phyloP scores from a whole-genome alignment of 2,888 invertebrate genomes.

The Chaetogeoica ovagalla region DNA sequence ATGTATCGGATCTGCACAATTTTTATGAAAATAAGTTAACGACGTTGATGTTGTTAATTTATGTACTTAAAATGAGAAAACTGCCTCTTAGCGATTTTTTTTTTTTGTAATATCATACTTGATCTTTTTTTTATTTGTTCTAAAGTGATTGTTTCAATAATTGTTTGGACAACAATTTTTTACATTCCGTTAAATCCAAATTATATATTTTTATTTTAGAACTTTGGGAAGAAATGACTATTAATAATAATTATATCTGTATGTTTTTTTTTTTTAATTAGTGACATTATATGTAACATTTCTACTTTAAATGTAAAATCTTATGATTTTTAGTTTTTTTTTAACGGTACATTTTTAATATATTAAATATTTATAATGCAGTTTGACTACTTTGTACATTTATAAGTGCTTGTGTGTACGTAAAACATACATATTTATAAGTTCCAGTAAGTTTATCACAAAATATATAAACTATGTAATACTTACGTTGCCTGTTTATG shows the following conservation, averaged over 20 bases:
- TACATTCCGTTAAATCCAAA: conserved; percentile 48
- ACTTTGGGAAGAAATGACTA: conserved; percentile 14
- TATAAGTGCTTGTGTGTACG: conserved; percentile 23
- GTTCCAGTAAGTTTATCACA: conserved; percentile 38
- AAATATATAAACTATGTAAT: conserved; percentile 43
- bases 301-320: conserved; percentile 43
- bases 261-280: conserved; percentile 27
- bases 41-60: conserved; percentile 40
- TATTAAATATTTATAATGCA: conserved; percentile 48
- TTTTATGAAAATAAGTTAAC: conserved; percentile 42
- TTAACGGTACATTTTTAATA: conserved; percentile 45
- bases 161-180: conserved; percentile 17
- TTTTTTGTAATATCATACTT: conserved; percentile 15
- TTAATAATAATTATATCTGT: conserved; percentile 39
- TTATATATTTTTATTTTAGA: conserved; percentile 32
- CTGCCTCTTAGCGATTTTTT: conserved; percentile 47
- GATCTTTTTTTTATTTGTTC: conserved; percentile 23
- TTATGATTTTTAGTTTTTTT: conserved; percentile 40
- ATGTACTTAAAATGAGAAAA: conserved; percentile 51
- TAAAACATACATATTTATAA: conserved; percentile 18
- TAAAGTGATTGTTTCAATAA: conserved; percentile 34
- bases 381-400: conserved; percentile 43
- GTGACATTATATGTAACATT: conserved; percentile 21
- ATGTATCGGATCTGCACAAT: conserved; percentile 45
- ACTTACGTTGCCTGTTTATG: conserved; percentile 1